Percentiles rank a stretch among this genome's conserved stretches.
Evolutionary conservation across 2,888 invertebrate species (phyloP).

Genomic region (Yponomeuta cagnagella): DNA sequence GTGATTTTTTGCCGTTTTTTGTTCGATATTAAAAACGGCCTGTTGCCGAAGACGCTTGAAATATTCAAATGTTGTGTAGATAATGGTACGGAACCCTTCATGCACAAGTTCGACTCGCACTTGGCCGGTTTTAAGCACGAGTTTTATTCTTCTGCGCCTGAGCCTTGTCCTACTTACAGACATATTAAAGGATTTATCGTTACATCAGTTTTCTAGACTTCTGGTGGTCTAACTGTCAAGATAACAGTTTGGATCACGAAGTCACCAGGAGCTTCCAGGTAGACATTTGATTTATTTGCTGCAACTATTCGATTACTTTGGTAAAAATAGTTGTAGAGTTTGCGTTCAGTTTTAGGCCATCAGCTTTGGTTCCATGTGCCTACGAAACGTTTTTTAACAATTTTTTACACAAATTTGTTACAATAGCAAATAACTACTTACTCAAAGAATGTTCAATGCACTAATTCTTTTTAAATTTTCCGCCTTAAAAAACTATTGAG

Average conservation of each 20-base stretch:
- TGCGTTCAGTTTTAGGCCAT: neutral
- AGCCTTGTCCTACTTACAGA: conserved; percentile 4
- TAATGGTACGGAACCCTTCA: no score
- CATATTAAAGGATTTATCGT: conserved; percentile 9
- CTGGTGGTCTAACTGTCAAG: neutral
- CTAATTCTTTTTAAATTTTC: no score
- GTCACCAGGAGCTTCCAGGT: neutral
- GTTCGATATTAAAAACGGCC: no score
- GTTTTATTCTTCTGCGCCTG: neutral
- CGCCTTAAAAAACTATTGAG: no score
- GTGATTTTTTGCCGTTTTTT: no score
- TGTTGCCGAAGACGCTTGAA: no score
- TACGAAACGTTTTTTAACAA: neutral
- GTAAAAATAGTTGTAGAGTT: conserved; percentile 14
- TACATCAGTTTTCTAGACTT: neutral
- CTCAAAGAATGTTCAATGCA: no score
- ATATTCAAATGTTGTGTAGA: no score
- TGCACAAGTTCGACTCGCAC: no score
- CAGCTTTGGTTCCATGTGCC: neutral
- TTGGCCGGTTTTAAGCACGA: neutral
- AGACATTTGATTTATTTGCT: conserved; percentile 7
- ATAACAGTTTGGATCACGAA: neutral
- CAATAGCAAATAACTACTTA: no score
- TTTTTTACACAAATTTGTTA: neutral
- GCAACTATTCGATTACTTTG: conserved; percentile 12